Evolutionary conservation across 2,113 vertebrate species (phyloP).

Genomic region (Chunga burmeisteri): DNA sequence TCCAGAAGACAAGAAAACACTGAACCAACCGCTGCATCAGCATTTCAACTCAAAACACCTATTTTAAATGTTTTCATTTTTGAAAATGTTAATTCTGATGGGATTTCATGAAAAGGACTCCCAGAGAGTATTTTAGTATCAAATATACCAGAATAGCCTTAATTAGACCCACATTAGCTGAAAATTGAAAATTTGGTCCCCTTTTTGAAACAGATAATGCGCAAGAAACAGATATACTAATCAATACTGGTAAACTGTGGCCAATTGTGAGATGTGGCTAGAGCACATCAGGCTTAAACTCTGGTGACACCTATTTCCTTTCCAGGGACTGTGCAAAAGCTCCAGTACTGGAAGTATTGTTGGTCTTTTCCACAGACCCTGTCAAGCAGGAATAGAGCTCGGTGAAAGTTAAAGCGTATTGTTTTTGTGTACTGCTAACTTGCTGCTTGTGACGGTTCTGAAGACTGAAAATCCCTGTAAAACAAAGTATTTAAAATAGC

Average conservation of each 20-base stretch:
- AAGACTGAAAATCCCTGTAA: conserved; percentile 56
- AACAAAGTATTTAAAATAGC: conserved; percentile 40
- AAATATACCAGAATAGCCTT: conserved; percentile 79
- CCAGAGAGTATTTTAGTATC: conserved; percentile 78
- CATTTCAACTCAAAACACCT: conserved; percentile 62
- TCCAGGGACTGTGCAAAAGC: conserved; percentile 7
- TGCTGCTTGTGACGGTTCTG: conserved; percentile 51
- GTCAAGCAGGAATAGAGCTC: background rate
- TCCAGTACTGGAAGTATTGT: background rate
- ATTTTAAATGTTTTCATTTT: conserved; percentile 79
- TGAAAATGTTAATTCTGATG: conserved; percentile 77
- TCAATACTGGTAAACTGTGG: background rate
- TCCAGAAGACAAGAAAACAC: background rate
- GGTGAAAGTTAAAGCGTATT: conserved; percentile 11
- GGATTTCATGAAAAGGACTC: conserved; percentile 71
- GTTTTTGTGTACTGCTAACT: conserved; percentile 48
- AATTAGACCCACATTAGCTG: conserved; percentile 71
- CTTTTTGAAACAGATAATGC: conserved; percentile 26
- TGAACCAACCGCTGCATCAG: conserved; percentile 30
- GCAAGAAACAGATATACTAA: background rate
- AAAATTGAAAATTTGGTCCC: conserved; percentile 66
- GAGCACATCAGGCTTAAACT: background rate
- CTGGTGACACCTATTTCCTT: conserved; percentile 20
- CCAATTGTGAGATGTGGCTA: background rate
- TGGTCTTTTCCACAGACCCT: background rate